Evolutionary conservation across 2,113 vertebrate genomes (phyloP), one percentile per base, ranked within the genome.

Genomic region (Prionailurus bengalensis): DNA sequence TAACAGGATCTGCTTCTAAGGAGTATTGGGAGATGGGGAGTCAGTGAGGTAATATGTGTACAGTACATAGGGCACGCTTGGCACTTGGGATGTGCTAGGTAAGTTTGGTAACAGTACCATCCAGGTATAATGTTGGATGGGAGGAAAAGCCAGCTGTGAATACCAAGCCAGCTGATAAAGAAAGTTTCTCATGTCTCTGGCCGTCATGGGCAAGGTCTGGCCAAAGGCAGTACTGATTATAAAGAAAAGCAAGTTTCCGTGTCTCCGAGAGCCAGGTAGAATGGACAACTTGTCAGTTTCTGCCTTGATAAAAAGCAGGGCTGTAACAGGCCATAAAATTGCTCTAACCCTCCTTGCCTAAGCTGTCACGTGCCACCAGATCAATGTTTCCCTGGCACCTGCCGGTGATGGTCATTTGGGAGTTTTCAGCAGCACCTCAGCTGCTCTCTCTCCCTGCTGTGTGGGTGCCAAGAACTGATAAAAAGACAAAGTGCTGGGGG

Each of bases 191-290:
- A 0, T 15, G 4, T 51, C 66, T 80, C 82, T 73, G 68, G 79
- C 63, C 78, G 68, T 55, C 6, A 8, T 9, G 42, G 36, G 48
- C 4, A 4, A 36, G n/a, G 11, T 39, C 71, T 81, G 71, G 31
- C 66, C 7, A 39, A 11, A 31, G 98, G 51, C 45, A 39, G 65
- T 68, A 86, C 85, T 89, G n/a, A 90, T 5, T 58, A 15, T 92
- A 89, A 95, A 87, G 96, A 88, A 96, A 95, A 97, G 89, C 89
- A 91, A 96, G 51, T 88, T 89, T 89, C 61, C 61, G n/a, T 74
- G 55, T 86, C 88, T 96, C 33, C 5, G 80, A 96, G 89, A 92
- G 61, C 4, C 12, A 36, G 25, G 29, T 45, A 79, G 19, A 45
- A 91, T 2, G 78, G 51, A 76, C 53, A 83, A 48, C 88, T 73